Evolutionary conservation across 2,888 invertebrate species (phyloP).

Genomic region (Polydrusus tereticollis): DNA sequence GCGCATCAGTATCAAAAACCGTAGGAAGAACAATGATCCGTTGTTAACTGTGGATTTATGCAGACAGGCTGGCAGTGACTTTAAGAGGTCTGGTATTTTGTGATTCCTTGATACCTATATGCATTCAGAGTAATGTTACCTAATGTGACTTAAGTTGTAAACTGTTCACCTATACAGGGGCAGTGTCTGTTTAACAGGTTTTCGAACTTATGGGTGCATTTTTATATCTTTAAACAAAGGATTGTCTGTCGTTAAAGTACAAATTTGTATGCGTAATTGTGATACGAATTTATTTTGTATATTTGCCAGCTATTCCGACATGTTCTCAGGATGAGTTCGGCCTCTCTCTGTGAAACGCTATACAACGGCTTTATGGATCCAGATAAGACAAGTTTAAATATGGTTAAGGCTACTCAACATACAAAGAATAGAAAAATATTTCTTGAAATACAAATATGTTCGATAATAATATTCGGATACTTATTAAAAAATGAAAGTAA

Average conservation of each 20-base stretch:
- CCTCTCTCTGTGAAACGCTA: no score
- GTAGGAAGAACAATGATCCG: constrained; percentile 20
- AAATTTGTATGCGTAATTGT: no score
- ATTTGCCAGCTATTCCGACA: no score
- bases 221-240: neutral
- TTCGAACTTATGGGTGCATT: neutral
- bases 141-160: no score
- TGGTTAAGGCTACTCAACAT: no score
- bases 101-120: no score
- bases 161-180: neutral
- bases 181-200: constrained; percentile 1
- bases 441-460: neutral
- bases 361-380: no score
- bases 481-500: constrained; percentile 18
- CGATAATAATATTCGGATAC: neutral
- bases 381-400: no score
- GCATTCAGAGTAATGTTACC: no score
- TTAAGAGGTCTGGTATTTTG: constrained; percentile 14
- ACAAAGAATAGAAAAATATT: no score
- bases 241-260: neutral
- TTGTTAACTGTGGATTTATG: constrained; percentile 11
- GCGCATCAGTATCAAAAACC: constrained; percentile 1
- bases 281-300: no score
- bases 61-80: constrained; percentile 1
- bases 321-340: no score